phyloP scores from a whole-genome alignment of 2,113 vertebrate genomes.

The Engystomops pustulosus region DNA sequence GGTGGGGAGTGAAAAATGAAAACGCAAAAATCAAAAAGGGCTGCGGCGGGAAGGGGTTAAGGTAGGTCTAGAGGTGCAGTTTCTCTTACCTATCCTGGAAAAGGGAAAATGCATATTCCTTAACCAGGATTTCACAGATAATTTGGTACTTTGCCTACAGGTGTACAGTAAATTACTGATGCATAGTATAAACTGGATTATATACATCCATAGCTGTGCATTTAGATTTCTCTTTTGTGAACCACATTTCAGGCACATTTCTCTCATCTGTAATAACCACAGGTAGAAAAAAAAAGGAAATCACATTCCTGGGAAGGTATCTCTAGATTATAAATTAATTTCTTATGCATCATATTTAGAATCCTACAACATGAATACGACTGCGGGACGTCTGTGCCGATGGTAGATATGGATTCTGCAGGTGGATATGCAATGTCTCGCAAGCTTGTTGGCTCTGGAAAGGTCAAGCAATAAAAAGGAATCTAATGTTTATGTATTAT shows the following conservation, averaged over 20 bases:
- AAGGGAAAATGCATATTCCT: too few relatives aligned
- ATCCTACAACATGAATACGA: conserved; percentile 12
- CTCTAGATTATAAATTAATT: conserved; percentile 14
- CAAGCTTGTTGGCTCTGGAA: conserved; percentile 38
- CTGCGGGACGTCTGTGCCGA: neutral
- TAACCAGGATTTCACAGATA: too few relatives aligned
- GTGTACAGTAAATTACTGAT: too few relatives aligned
- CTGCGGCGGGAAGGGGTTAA: too few relatives aligned
- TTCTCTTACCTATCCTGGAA: too few relatives aligned
- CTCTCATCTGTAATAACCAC: neutral
- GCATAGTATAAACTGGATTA: too few relatives aligned
- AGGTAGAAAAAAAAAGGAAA: neutral
- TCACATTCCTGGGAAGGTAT: neutral
- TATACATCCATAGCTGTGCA: too few relatives aligned
- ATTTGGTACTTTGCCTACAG: too few relatives aligned
- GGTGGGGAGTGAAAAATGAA: too few relatives aligned
- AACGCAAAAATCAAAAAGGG: too few relatives aligned
- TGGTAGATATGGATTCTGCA: neutral
- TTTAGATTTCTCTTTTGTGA: too few relatives aligned
- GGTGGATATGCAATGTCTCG: conserved; percentile 25
- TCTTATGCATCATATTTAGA: neutral
- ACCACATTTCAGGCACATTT: neutral
- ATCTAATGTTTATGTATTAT: conserved; percentile 55
- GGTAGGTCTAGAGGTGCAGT: too few relatives aligned
- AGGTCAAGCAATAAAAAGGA: conserved; percentile 52